A percentile compares a stretch with the other conserved stretches of the same genome.
Conservation (phyloP, 2,797 vertebrate genomes). For the Gymnodraco acuticeps region DNA sequence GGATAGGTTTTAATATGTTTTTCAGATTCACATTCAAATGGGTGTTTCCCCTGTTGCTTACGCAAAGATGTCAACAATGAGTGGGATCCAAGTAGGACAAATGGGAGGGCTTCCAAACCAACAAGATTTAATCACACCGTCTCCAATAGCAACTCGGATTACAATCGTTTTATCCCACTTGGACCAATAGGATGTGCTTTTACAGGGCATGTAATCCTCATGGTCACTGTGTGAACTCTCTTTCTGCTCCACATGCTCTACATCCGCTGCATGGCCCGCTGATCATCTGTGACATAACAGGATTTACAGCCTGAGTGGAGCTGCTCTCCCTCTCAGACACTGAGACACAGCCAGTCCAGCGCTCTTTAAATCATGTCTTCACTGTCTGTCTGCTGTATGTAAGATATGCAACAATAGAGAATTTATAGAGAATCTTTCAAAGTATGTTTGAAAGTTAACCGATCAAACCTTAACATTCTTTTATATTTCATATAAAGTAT, state of each 20-base stretch:
- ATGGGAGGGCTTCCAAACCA: conserved; percentile 15
- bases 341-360: too few species aligned
- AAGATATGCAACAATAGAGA: background rate
- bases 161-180: conserved; percentile 37
- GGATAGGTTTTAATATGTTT: too few species aligned
- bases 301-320: conserved; percentile 57
- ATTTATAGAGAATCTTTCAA: background rate
- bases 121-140: conserved; percentile 30
- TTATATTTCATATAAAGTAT: background rate
- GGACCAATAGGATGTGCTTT: conserved; percentile 59
- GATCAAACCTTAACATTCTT: background rate
- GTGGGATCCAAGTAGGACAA: conserved; percentile 21
- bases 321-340: background rate
- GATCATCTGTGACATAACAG: conserved; percentile 69
- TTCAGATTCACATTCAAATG: too few species aligned
- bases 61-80: background rate
- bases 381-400: background rate
- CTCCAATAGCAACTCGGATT: conserved; percentile 26
- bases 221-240: conserved; percentile 25
- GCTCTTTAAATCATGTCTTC: too few species aligned
- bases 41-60: too few species aligned
- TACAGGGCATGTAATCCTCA: conserved; percentile 10
- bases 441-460: background rate
- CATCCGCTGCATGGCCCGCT: conserved; percentile 5
- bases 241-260: background rate